Conservation (phyloP, 1,140 invertebrate species). For the Colletes latitarsis region DNA sequence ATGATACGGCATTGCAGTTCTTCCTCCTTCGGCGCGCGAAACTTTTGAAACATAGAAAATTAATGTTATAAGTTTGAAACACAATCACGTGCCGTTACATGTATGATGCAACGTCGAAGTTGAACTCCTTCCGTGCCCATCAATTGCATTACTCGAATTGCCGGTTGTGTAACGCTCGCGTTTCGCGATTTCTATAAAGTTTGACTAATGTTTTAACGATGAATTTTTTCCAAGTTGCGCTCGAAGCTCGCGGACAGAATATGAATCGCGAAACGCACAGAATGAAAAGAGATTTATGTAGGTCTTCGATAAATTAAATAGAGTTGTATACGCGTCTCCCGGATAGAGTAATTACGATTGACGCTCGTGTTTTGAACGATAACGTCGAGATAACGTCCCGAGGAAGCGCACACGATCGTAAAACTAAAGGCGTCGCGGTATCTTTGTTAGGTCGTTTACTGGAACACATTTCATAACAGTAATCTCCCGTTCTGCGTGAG, state of each 20-base stretch:
- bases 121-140: slow-evolving; percentile 2
- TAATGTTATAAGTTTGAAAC: slow-evolving; percentile 4
- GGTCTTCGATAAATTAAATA: neutral
- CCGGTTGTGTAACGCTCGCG: neutral
- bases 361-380: neutral
- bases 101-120: slow-evolving; percentile 22
- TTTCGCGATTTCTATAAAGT: neutral
- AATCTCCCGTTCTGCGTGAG: neutral
- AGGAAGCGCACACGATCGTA: neutral
- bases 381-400: neutral
- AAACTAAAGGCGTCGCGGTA: neutral
- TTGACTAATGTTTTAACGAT: neutral
- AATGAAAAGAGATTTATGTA: neutral
- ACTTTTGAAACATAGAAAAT: slow-evolving; percentile 29
- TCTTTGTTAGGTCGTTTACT: neutral
- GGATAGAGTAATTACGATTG: neutral
- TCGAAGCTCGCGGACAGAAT: too few relatives aligned
- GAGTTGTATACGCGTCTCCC: neutral
- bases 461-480: neutral
- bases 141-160: slow-evolving; percentile 4
- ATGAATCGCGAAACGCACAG: too few relatives aligned
- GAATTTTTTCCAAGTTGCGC: too few relatives aligned
- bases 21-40: slow-evolving; percentile 3
- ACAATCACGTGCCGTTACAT: slow-evolving; percentile 3
- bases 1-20: slow-evolving; percentile 45